A percentile compares a stretch with the other conserved stretches of the same genome.
phyloP scores from a whole-genome alignment of 2,888 invertebrate species.

The Priocnemis perturbator region DNA sequence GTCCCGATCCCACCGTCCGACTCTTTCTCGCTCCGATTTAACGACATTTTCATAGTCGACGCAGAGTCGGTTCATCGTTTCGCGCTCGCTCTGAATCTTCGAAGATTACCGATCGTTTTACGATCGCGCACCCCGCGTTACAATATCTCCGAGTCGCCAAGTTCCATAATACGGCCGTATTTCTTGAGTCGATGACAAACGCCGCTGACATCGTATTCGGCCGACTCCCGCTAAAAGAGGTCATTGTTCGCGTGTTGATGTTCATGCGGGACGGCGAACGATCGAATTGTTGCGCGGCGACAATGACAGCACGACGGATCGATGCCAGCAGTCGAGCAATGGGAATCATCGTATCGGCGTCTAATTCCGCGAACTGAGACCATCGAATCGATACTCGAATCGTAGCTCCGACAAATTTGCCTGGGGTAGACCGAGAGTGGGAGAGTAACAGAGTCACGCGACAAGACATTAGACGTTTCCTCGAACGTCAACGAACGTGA shows the following conservation, averaged over 20 bases:
- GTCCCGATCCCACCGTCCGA: not conserved
- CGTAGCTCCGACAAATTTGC: too few species aligned
- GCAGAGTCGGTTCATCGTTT: constrained; percentile 10
- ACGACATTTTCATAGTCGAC: constrained; percentile 51
- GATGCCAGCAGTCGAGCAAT: not conserved
- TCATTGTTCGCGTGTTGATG: too few species aligned
- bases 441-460: too few species aligned
- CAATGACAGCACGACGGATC: not conserved
- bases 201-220: too few species aligned
- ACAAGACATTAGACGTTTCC: too few species aligned
- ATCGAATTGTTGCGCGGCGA: constrained; percentile 3
- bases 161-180: constrained; percentile 3
- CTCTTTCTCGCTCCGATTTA: constrained; percentile 38
- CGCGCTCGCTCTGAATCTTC: constrained; percentile 2
- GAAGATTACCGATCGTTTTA: constrained; percentile 22
- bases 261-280: not conserved
- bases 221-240: too few species aligned
- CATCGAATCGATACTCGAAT: too few species aligned
- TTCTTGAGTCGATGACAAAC: not conserved
- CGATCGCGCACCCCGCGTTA: constrained; percentile 3
- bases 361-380: too few species aligned
- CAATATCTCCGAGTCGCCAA: constrained; percentile 2
- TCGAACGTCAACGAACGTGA: too few species aligned
- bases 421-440: too few species aligned
- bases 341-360: too few species aligned